A percentile compares a stretch with the other conserved stretches of the same genome.
phyloP scores from a whole-genome alignment of 1,140 invertebrate species.

The Conus ventricosus region DNA sequence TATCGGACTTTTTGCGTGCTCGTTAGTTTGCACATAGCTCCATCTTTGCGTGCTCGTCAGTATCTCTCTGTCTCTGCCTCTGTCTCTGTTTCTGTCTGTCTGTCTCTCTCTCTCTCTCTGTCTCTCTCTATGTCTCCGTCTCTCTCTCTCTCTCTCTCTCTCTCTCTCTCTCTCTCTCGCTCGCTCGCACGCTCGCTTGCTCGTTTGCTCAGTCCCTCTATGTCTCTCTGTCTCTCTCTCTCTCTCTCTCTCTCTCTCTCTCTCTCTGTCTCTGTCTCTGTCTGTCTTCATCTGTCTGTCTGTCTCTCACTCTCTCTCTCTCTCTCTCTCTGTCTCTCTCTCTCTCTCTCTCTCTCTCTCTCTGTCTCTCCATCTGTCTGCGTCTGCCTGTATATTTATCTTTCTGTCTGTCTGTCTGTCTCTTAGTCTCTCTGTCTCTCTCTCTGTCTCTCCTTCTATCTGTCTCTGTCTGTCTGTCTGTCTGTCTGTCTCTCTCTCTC shows the following conservation, averaged over 20 bases:
- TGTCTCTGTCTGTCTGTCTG: background rate
- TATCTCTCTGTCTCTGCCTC: background rate
- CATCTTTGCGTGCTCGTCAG: too few species aligned
- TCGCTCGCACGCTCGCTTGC: too few species aligned
- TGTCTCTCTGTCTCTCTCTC: background rate
- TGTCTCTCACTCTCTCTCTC: background rate
- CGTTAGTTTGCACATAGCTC: too few species aligned
- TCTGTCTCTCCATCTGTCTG: background rate
- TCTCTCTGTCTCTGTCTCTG: background rate
- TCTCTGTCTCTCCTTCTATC: background rate
- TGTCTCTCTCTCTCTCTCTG: background rate
- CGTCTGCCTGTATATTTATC: background rate
- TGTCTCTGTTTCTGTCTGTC: background rate
- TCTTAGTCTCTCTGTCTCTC: background rate
- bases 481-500: too few species aligned
- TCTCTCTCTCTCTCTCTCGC: too few species aligned
- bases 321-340: background rate
- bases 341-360: background rate
- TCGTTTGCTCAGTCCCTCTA: too few species aligned
- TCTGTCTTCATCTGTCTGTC: background rate
- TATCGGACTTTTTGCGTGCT: too few species aligned
- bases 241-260: background rate
- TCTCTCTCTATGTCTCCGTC: background rate
- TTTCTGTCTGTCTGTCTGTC: background rate
- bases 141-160: too few species aligned